Conservation (phyloP, 2,113 vertebrate genomes). For the Cinclus mexicanus region DNA sequence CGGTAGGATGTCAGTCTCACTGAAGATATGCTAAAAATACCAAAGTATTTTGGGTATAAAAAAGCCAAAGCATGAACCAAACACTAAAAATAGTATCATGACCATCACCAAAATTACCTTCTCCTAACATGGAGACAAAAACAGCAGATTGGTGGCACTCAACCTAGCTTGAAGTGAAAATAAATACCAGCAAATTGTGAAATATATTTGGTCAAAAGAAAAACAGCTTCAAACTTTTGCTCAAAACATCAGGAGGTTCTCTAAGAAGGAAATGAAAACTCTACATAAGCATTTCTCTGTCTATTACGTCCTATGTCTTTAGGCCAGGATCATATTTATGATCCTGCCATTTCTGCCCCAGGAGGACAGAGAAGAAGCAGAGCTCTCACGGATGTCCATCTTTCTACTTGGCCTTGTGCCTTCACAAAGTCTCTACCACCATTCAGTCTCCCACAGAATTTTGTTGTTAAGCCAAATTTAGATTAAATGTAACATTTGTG, state of each 20-base stretch:
- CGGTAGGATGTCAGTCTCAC: not conserved
- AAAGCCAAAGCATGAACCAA: slow-evolving; percentile 22
- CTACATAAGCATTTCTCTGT: not conserved
- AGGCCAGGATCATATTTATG: not conserved
- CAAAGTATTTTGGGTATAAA: not conserved
- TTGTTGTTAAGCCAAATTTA: not conserved
- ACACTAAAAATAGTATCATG: slow-evolving; percentile 20
- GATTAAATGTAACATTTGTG: not conserved
- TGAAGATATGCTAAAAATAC: slow-evolving; percentile 55
- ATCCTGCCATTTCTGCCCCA: not conserved
- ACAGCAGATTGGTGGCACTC: not conserved
- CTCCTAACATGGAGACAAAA: slow-evolving; percentile 9
- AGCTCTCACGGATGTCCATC: not conserved
- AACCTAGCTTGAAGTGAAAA: not conserved
- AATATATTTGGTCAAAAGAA: not conserved
- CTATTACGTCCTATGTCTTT: not conserved
- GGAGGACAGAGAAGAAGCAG: not conserved
- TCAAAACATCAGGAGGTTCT: not conserved
- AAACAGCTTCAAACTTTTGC: not conserved
- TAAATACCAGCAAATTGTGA: not conserved
- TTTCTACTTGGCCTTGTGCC: not conserved
- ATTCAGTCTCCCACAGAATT: not conserved
- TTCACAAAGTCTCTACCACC: not conserved
- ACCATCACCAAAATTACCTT: not conserved
- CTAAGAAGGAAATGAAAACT: not conserved